phyloP scores from a whole-genome alignment of 1,140 invertebrate genomes.

The Forficula auricularia region DNA sequence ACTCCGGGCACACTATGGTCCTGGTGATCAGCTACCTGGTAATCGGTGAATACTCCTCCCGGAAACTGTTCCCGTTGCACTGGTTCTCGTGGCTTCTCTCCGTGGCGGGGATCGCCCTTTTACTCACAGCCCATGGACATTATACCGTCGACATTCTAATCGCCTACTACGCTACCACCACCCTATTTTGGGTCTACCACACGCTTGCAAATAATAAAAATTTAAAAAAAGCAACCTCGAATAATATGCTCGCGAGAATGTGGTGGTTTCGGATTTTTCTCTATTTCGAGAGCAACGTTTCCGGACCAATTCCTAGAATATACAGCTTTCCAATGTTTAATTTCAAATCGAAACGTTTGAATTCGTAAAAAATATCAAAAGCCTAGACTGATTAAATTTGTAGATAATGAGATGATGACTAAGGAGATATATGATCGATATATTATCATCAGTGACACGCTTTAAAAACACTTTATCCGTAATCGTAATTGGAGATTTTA shows the following conservation, averaged over 20 bases:
- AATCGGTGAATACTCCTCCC: conserved; percentile 72
- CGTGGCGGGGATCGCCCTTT: conserved; percentile 52
- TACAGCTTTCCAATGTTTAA: not conserved
- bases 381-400: no score
- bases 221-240: conserved; percentile 32
- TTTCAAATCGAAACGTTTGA: no score
- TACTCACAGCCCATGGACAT: conserved; percentile 71
- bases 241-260: no score
- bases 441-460: no score
- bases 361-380: no score
- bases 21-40: conserved; percentile 68
- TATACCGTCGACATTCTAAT: conserved; percentile 83
- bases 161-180: conserved; percentile 77
- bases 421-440: no score
- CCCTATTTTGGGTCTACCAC: conserved; percentile 82
- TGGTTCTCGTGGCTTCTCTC: conserved; percentile 50
- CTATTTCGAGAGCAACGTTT: not conserved
- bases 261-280: not conserved
- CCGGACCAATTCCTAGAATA: not conserved
- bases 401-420: no score
- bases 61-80: conserved; percentile 52
- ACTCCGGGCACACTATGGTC: conserved; percentile 77
- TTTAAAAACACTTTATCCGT: no score
- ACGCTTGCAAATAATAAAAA: conserved; percentile 55
- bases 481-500: no score